Percentiles rank a stretch among this genome's conserved stretches.
These are phyloP conservation scores for Drosophila virilis DNA, from an alignment of 1,140 invertebrate species.

Conservation along the genomic window DNA sequence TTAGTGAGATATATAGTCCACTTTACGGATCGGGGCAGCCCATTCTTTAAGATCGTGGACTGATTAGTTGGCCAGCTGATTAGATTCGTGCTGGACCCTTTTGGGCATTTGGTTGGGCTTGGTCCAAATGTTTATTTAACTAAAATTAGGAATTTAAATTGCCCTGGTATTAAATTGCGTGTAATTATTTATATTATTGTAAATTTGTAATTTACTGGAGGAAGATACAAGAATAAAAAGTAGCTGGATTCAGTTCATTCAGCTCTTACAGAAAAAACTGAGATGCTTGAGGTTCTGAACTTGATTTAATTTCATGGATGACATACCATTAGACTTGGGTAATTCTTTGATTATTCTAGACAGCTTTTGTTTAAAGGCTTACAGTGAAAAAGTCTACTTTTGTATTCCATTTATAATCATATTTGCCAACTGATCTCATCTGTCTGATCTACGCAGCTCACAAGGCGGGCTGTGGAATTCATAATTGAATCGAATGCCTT, in stretches of 20 bases:
- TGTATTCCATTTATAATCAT: not conserved
- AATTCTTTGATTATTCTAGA: not conserved
- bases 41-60: conserved; percentile 44
- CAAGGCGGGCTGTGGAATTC: not conserved
- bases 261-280: no score
- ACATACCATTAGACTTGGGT: not conserved
- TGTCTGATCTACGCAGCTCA: conserved; percentile 1
- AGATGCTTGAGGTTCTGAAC: no score
- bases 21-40: conserved; percentile 18
- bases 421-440: conserved; percentile 42
- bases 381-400: not conserved
- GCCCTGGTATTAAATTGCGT: conserved; percentile 29
- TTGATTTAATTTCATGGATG: no score
- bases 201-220: not conserved
- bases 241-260: no score
- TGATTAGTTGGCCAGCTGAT: conserved; percentile 14
- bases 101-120: conserved; percentile 21
- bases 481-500: conserved; percentile 38
- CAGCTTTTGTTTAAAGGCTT: not conserved
- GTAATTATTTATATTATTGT: conserved; percentile 28
- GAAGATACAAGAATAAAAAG: not conserved
- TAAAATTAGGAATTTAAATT: conserved; percentile 4
- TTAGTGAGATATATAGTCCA: conserved; percentile 55
- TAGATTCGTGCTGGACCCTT: conserved; percentile 3
- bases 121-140: not conserved